Conservation (phyloP, 2,797 vertebrate genomes). For the Phaenicophaeus curvirostris region DNA sequence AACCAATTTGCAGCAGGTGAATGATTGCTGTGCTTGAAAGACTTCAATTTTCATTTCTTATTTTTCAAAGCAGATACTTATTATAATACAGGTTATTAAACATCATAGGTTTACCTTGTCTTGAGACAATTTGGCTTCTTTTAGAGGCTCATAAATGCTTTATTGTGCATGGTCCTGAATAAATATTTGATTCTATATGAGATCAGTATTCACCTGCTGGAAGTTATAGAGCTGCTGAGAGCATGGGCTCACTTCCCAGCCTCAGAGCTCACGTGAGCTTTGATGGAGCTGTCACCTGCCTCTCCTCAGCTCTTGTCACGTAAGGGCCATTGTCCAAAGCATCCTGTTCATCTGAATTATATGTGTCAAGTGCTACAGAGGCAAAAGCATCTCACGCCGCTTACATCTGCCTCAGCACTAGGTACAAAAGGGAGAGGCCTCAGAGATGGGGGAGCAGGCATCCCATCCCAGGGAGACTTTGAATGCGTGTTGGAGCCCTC, state of each 20-base stretch:
- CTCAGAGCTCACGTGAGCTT: accelerated
- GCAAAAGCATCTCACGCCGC: accelerated
- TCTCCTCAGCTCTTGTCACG: background rate
- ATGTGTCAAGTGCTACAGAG: background rate
- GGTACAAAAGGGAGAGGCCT: background rate
- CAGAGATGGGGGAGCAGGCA: accelerated
- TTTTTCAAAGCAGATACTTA: conserved; percentile 40
- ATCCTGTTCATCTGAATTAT: background rate
- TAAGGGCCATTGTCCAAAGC: background rate
- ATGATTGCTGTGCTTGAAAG: conserved; percentile 24
- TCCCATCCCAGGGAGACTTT: accelerated
- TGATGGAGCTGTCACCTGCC: background rate
- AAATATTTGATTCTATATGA: background rate
- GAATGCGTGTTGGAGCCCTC: accelerated
- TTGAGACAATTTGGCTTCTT: conserved; percentile 62
- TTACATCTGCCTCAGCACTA: too few species aligned
- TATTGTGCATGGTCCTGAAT: conserved; percentile 53
- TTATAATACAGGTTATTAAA: conserved; percentile 68
- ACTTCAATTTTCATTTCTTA: conserved; percentile 2
- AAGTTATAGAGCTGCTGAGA: background rate
- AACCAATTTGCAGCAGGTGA: conserved; percentile 61
- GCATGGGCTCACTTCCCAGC: background rate
- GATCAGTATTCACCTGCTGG: background rate
- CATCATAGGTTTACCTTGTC: conserved; percentile 63
- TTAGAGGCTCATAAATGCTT: conserved; percentile 66